Evolutionary conservation across 2,888 invertebrate species (phyloP), one percentile per base, ranked within the genome.

Genomic region (Pomacea canaliculata): DNA sequence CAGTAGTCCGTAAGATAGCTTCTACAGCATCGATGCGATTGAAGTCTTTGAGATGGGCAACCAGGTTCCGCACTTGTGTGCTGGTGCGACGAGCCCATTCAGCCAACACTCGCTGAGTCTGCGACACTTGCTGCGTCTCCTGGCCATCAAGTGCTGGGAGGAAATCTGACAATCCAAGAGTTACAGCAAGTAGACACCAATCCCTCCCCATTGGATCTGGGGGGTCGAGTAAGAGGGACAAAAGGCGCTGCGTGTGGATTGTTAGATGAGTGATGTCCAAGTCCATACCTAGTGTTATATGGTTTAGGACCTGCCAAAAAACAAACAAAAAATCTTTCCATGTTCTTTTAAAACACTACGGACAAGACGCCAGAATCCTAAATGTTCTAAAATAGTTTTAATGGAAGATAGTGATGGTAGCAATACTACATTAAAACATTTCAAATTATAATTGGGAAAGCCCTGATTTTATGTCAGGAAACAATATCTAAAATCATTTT

Each of bases 11-110:
- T 79, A 93, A 91, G 23, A 94, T 90, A n/a, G 93, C 91, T 79
- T 93, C 93, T 5, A 93, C 92, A 0, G 93, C 94, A 89, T 94
- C 94, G 70, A 91, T 90, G 65, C 94, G 91, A 72, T 93, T 93
- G 83, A 94, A 91, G 82, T 93, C 93, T 80, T 91, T 90, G 83
- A 94, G 91, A 84, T 92, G 93, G 66, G 90, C 86, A 72, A 94
- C 92, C 73, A 94, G 90, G 70, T 91, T 91, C 69, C 93, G 93
- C 60, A 93, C 89, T 0, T 92, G 91, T 70, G 91, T 89, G n/a
- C 85, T 83, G 67, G 89, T 88, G 46, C 90, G 86, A 70, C 90
- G 88, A 18, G 91, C 88, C 92, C 92, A 93, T 80, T 92, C 92
- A 80, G 91, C 91, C 70, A 93, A 86, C 56, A 93, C 89, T 73